Base-by-base conservation (phyloP, 2,888 invertebrate genomes). In the Catocala sponsa region DNA sequence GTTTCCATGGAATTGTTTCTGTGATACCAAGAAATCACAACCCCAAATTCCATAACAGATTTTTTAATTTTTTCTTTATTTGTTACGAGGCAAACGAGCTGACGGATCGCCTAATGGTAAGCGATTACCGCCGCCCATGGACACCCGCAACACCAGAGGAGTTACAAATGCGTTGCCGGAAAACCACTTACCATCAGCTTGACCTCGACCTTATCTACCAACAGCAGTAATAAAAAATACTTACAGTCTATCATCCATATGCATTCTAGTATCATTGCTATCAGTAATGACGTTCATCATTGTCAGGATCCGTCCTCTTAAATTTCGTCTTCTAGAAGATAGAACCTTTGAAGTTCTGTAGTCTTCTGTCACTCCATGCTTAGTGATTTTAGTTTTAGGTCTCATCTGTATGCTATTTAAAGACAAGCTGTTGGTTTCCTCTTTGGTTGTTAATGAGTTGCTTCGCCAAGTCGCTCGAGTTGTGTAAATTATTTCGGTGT, bases 211-310 rank as follows among this genome's bases (percentile, higher is more conserved):
- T 25, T 25, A 25, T 25, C 4, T 25, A 25, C 25, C 25, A 25
- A 2, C 25, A 25, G 25, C 25, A 25, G 25, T 25, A 25, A 25
- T 25, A 25, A 25, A 25, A 25, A 1, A 2, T 77, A 88, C 92
- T 89, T 74, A 93, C 94, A 92, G 63, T 79, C 93, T 81, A 63
- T 94, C 93, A 68, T 84, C 83, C 84, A 94, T 74, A 77, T 94
- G 93, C 0, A 81, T 66, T 13, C 83, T 83, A 0, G 93, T 93
- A 0, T 91, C 89, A 59, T 93, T 92, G 58, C 88, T 91, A 38
- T 94, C 94, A 0, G 88, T 89, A 4, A 93, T 85, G 0, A 93
- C 92, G 63, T 88, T 91, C 0, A 80, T 85, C 86, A 93, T 88
- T 0, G 90, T 91, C 0, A 93, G 72, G 0, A 78, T 76, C 63